Base-by-base conservation (phyloP, 2,797 vertebrate genomes). In the Vespertilio murinus region DNA sequence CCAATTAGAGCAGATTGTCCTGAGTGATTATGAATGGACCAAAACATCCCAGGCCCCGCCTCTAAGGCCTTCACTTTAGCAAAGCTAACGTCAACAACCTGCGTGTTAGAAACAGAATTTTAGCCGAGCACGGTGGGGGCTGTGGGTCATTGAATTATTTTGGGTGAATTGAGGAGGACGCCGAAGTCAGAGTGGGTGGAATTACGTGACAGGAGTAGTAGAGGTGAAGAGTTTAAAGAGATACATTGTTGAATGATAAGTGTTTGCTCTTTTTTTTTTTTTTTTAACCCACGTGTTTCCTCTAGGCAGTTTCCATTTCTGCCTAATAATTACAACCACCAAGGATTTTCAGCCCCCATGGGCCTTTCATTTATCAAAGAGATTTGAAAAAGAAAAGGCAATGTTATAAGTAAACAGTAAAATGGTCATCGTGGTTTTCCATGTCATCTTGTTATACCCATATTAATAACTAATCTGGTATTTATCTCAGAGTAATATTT, bases 351-450 rank as follows among this genome's bases (percentile, higher is more conserved):
- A 16, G 35, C 18, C 11, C 35, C 25, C 73, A 18, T 82, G 22
- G 88, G 73, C 83, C 92, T 95, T 92, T 80, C 45, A 33, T 89
- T 91, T 94, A 91, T 92, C 33, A 30, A 22, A 83, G 42, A 84
- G 40, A 93, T 77, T 59, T 88, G 86, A 23, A 88, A 95, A 89
- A 84, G n/a, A 45, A 96, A 93, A 94, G 91, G 61, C 79, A 59
- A 33, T 64, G n/a, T 71, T 69, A 54, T 0, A 25, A 74, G 71
- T 69, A 88, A 94, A 74, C 54, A 83, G 88, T 80, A 54, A 94
- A 88, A 56, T 85, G 40, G 6, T 70, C 20, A 40, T 33, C 78
- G 59, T 82, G 70, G 23, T 89, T 14, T 67, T 74, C 2, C 12
- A 2, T 65, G 9, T 49, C 10, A 2, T 64, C 18, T 3, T 80